Percentiles rank a stretch among this genome's conserved stretches.
phyloP scores from a whole-genome alignment of 1,140 invertebrate genomes.

The Drosophila sulfurigaster region DNA sequence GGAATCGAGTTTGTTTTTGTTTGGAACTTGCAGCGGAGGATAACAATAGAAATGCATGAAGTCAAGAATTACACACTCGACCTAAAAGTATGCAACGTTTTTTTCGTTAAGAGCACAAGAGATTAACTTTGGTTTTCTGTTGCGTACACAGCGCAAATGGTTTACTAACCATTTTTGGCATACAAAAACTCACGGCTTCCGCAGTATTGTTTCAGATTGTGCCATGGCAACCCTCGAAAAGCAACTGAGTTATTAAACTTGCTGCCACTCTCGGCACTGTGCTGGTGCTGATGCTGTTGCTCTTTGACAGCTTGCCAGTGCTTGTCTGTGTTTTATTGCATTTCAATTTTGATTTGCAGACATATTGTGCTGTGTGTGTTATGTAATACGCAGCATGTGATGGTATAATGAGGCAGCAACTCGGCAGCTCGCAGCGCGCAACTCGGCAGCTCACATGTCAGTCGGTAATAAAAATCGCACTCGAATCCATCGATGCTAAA shows the following conservation, averaged over 20 bases:
- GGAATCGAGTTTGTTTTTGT: too few species aligned
- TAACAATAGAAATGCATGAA: too few species aligned
- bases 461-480: constrained; percentile 59
- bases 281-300: not conserved
- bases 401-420: constrained; percentile 54
- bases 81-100: too few species aligned
- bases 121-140: too few species aligned
- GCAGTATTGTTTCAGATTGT: not conserved
- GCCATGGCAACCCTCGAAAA: constrained; percentile 19
- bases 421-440: not conserved
- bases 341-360: constrained; percentile 71
- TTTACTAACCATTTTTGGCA: too few species aligned
- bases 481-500: constrained; percentile 40
- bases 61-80: too few species aligned
- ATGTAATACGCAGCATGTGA: constrained; percentile 7
- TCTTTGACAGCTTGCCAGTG: constrained; percentile 45
- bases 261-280: constrained; percentile 6
- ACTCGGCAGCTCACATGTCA: constrained; percentile 49
- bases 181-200: not conserved
- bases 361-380: constrained; percentile 44
- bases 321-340: constrained; percentile 68
- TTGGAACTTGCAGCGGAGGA: too few species aligned
- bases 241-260: constrained; percentile 29
- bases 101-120: too few species aligned
- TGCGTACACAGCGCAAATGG: too few species aligned